phyloP scores from a whole-genome alignment of 1,140 invertebrate genomes.

The Nebria ingens region DNA sequence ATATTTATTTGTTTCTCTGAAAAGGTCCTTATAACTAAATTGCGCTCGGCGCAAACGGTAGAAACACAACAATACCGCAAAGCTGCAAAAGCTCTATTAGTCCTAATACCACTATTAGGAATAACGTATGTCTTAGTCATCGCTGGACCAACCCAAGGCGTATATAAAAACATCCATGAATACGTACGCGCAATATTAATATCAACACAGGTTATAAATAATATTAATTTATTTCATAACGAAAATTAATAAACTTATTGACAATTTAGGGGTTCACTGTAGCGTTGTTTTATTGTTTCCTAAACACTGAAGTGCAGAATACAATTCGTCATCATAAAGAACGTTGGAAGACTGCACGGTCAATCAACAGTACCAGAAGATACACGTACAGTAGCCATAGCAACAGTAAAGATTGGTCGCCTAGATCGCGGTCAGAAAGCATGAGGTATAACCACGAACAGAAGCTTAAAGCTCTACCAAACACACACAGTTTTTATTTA shows the following conservation, averaged over 20 bases:
- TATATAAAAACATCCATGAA: slow-evolving; percentile 52
- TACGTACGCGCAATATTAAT: slow-evolving; percentile 61
- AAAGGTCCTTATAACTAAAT: slow-evolving; percentile 82
- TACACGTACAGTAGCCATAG: slow-evolving; percentile 44
- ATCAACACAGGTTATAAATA: slow-evolving; percentile 65
- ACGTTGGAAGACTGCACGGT: slow-evolving; percentile 61
- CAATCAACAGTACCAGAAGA: slow-evolving; percentile 47
- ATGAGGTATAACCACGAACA: slow-evolving; percentile 50
- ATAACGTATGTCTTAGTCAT: slow-evolving; percentile 77
- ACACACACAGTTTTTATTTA: not conserved
- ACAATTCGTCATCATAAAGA: slow-evolving; percentile 69
- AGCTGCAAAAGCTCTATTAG: slow-evolving; percentile 77
- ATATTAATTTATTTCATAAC: not conserved
- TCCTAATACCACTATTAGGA: slow-evolving; percentile 80
- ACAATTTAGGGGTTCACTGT: slow-evolving; percentile 67
- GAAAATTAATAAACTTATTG: slow-evolving; percentile 1
- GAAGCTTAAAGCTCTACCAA: not conserved
- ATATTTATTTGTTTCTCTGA: too few relatives aligned
- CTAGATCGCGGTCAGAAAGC: slow-evolving; percentile 66
- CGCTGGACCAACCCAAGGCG: slow-evolving; percentile 57
- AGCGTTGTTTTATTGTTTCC: slow-evolving; percentile 82
- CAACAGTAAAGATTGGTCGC: slow-evolving; percentile 69
- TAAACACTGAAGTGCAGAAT: slow-evolving; percentile 85
- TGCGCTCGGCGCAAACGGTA: slow-evolving; percentile 71
- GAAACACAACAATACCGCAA: slow-evolving; percentile 84